Base-by-base conservation (phyloP, 1,140 invertebrate genomes). In the Brachionus paranguensis region DNA sequence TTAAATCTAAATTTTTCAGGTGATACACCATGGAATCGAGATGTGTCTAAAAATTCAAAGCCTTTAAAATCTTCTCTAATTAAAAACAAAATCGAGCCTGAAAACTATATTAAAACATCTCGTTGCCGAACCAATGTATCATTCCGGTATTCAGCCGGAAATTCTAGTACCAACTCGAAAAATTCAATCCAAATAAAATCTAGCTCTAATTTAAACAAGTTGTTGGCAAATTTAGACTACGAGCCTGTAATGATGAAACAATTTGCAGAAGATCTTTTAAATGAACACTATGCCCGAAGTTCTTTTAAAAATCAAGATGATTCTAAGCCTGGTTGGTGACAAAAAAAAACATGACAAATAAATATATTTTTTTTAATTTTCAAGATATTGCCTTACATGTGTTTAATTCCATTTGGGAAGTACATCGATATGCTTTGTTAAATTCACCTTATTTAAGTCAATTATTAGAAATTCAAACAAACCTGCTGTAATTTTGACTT, bases 401-500 rank as follows among this genome's bases (percentile, higher is more conserved):
- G 11, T 76, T 50, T 50, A 76, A 76, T 53, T 50, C 41, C 47
- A 76, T 76, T n/a, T 76, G 72, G 72, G 72, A 47, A 50, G 17
- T 76, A 10, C 72, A 76, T 27, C 43, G 47, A 14, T 76, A 27
- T 50, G 72, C 72, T 76, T 29, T 76, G 10, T 12, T 20, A 12
- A 76, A 76, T 76, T 76, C 72, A 47, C 43, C 72, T n/a, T 76
- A 27, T 76, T 76, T 76, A 29, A 76, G 27, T 27, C 43, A 76
- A 76, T 50, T 76, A 50, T 14, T 76, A 12, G 72, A 76, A 76
- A 37, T 27, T 50, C 72, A 76, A 50, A 27, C 43, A 50, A 76
- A 50, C n/a, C 27, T 76, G 24, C 43, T 24, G 72, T 76, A 47
- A 47, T 12, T 47, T 47, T 47, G 10, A 76, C 4, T 7, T 27